Percentiles rank a stretch among this genome's conserved stretches.
These are phyloP conservation scores for Thaleichthys pacificus DNA, from an alignment of 2,797 vertebrate species.

Conservation along the genomic window DNA sequence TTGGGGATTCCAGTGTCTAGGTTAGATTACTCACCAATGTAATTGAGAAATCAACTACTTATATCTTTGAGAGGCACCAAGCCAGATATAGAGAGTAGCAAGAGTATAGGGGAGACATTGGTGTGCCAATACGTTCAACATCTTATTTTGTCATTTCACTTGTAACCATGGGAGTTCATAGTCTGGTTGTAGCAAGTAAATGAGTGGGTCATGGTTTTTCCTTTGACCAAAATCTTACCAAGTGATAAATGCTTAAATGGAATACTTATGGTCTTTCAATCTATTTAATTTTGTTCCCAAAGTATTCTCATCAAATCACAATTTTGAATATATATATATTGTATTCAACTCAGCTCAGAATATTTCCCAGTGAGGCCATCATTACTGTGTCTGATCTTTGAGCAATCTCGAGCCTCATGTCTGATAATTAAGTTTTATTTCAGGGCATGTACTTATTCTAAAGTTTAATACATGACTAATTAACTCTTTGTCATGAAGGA, in stretches of 20 bases:
- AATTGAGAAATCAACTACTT: conserved; percentile 66
- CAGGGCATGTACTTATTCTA: conserved; percentile 12
- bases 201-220: conserved; percentile 1
- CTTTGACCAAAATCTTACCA: not conserved
- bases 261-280: not conserved
- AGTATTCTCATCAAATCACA: not conserved
- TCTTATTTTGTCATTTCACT: conserved; percentile 34
- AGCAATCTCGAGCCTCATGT: not conserved
- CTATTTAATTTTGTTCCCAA: not conserved
- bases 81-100: conserved; percentile 38
- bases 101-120: conserved; percentile 43
- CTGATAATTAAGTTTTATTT: conserved; percentile 8
- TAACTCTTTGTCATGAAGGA: conserved; percentile 37
- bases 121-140: conserved; percentile 39
- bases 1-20: conserved; percentile 53
- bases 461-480: conserved; percentile 27
- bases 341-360: not conserved
- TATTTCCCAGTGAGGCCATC: conserved; percentile 1
- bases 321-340: too few species aligned
- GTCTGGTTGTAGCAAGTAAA: not conserved
- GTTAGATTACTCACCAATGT: conserved; percentile 64
- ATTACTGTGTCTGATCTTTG: not conserved
- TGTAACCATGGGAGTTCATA: not conserved
- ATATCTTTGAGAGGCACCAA: conserved; percentile 42
- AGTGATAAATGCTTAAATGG: not conserved